Conservation (phyloP, 2,888 invertebrate species). For the Perdita meconis region DNA sequence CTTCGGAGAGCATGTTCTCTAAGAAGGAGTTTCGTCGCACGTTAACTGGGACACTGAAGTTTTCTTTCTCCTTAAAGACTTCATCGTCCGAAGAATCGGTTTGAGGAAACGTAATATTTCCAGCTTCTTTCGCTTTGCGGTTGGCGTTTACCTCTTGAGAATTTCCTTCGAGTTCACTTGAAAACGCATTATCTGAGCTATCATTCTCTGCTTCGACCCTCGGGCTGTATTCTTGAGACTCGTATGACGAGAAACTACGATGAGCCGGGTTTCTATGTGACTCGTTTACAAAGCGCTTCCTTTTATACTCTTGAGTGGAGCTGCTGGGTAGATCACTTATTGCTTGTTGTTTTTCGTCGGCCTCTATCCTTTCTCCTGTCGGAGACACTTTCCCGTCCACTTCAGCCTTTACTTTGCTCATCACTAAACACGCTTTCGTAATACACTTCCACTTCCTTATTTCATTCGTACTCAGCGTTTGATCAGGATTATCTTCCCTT, state of each 20-base stretch:
- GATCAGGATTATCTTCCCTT: not conserved
- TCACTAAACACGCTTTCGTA: not conserved
- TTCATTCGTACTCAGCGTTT: not conserved
- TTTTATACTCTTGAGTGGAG: constrained; percentile 14
- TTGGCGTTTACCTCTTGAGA: not conserved
- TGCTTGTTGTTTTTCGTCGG: not conserved
- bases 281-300: constrained; percentile 56
- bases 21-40: constrained; percentile 76
- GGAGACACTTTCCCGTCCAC: not conserved
- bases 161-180: no score
- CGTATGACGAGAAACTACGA: not conserved
- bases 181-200: not conserved
- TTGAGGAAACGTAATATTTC: not conserved
- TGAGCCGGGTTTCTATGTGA: constrained; percentile 54
- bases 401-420: not conserved
- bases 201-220: constrained; percentile 24
- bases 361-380: not conserved
- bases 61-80: not conserved
- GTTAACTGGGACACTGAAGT: constrained; percentile 51
- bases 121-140: not conserved
- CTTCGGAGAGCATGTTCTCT: constrained; percentile 76
- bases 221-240: constrained; percentile 48
- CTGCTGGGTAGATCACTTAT: not conserved
- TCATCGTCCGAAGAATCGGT: not conserved
- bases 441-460: not conserved